Conservation (phyloP, 2,797 vertebrate genomes). For the Aselliscus stoliczkanus region DNA sequence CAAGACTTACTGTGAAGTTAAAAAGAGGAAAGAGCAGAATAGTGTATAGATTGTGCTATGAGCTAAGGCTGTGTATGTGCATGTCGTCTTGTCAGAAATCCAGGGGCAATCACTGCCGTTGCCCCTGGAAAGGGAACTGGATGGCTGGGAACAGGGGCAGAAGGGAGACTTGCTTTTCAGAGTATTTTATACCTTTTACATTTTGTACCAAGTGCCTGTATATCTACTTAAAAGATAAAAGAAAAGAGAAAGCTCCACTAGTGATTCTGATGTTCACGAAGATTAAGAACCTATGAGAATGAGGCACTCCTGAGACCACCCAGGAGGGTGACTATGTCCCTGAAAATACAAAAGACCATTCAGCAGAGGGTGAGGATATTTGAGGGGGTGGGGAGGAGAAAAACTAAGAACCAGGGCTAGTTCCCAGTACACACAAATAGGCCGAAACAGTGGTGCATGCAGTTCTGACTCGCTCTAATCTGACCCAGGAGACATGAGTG, state of each 20-base stretch:
- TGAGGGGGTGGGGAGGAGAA: too few relatives aligned
- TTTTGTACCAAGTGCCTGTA: neutral
- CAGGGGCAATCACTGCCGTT: neutral
- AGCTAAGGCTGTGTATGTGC: neutral
- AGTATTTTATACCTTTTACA: neutral
- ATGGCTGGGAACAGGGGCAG: neutral
- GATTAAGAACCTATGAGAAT: neutral
- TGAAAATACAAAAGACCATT: neutral
- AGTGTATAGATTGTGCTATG: rapidly evolving
- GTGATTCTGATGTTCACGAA: neutral
- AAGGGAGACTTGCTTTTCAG: neutral
- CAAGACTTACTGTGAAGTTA: neutral
- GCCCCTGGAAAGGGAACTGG: neutral
- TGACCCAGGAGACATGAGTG: neutral
- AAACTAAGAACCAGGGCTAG: neutral
- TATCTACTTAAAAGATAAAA: neutral
- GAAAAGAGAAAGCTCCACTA: neutral
- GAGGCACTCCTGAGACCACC: neutral
- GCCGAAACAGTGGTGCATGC: rapidly evolving
- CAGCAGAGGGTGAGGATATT: neutral
- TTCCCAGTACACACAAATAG: too few relatives aligned
- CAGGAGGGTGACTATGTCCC: neutral
- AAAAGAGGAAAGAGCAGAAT: neutral
- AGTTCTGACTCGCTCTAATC: neutral
- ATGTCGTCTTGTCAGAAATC: neutral